These are phyloP conservation scores for Sorex araneus DNA, from an alignment of 2,113 vertebrate genomes.

Conservation along the genomic window DNA sequence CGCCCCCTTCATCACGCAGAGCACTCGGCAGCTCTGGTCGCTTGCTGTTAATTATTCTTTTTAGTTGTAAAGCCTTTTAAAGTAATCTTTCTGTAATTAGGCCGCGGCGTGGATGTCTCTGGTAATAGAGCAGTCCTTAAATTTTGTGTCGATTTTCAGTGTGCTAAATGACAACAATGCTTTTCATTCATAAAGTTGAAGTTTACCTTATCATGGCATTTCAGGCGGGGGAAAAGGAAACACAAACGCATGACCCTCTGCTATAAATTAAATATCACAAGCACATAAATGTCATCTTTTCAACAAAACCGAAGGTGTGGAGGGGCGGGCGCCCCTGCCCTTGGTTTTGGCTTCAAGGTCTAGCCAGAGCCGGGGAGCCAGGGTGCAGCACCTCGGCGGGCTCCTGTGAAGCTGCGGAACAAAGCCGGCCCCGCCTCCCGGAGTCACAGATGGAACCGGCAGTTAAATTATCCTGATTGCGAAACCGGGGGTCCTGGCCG, in stretches of 20 bases:
- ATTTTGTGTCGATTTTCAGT: constrained; percentile 72
- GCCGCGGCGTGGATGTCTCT: constrained; percentile 70
- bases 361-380: not conserved
- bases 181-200: constrained; percentile 79
- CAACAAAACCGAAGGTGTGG: constrained; percentile 41
- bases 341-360: constrained; percentile 78
- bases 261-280: constrained; percentile 85
- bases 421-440: constrained; percentile 64
- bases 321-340: constrained; percentile 46
- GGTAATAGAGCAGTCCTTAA: constrained; percentile 69
- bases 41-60: constrained; percentile 76
- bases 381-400: too few relatives aligned
- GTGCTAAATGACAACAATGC: constrained; percentile 68
- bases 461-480: constrained; percentile 79
- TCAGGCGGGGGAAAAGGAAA: constrained; percentile 38
- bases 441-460: constrained; percentile 73
- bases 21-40: not conserved
- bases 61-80: constrained; percentile 73
- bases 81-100: constrained; percentile 77
- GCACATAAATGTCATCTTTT: constrained; percentile 80
- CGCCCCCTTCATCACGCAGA: not conserved
- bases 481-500: constrained; percentile 72
- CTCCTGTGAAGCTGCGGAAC: constrained; percentile 54
- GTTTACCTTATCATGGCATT: constrained; percentile 75
- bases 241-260: constrained; percentile 65